Percentiles rank a stretch among this genome's conserved stretches.
phyloP scores from a whole-genome alignment of 2,888 invertebrate species.

The Gisinianus flammeolus region DNA sequence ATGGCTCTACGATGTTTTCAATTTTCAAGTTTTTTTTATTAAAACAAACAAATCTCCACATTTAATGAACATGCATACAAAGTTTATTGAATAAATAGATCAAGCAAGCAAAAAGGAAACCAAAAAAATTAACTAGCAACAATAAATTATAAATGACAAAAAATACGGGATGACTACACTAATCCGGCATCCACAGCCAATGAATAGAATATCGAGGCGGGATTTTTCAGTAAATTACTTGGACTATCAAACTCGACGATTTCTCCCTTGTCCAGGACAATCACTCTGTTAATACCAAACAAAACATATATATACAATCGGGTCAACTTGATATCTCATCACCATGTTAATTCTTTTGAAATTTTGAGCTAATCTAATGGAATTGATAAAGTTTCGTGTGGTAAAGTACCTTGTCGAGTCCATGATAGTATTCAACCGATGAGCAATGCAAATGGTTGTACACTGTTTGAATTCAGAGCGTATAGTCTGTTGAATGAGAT shows the following conservation, averaged over 20 bases:
- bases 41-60: too few species aligned
- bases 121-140: too few species aligned
- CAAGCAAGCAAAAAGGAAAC: too few species aligned
- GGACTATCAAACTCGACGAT: slow-evolving; percentile 63
- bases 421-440: slow-evolving; percentile 89
- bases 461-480: slow-evolving; percentile 82
- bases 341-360: neutral
- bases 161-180: too few species aligned
- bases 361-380: neutral
- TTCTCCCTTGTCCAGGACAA: slow-evolving; percentile 62
- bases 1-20: too few species aligned
- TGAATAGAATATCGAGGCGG: slow-evolving; percentile 62
- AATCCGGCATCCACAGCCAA: slow-evolving; percentile 64
- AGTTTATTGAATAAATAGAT: too few species aligned
- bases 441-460: slow-evolving; percentile 90
- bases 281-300: slow-evolving; percentile 59
- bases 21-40: too few species aligned
- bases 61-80: too few species aligned
- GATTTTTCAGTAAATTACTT: slow-evolving; percentile 60
- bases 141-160: too few species aligned
- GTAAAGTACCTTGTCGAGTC: slow-evolving; percentile 74
- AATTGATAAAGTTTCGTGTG: neutral
- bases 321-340: neutral
- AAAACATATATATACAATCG: neutral
- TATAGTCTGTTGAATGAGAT: slow-evolving; percentile 74